Percentiles rank a stretch among this genome's conserved stretches.
Conservation (phyloP, 2,797 vertebrate genomes). For the Prunella strophiata region DNA sequence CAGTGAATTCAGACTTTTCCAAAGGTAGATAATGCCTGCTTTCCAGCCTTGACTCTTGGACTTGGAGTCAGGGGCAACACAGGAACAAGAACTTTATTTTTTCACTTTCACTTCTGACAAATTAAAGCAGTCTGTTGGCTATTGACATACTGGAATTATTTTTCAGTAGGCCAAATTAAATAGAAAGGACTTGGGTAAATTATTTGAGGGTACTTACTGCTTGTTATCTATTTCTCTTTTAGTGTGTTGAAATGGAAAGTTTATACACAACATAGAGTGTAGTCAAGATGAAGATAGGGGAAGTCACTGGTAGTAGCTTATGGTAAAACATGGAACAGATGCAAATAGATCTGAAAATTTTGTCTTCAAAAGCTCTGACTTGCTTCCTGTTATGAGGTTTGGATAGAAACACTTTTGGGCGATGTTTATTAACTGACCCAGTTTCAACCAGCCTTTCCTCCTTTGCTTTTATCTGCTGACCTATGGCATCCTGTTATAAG, state of each 20-base stretch:
- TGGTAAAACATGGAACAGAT: not conserved
- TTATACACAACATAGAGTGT: not conserved
- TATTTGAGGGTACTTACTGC: not conserved
- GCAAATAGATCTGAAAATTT: not conserved
- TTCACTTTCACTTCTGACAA: not conserved
- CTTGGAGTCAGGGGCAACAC: not conserved
- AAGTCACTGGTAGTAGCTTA: not conserved
- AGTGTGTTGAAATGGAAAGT: not conserved
- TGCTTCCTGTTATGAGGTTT: not conserved
- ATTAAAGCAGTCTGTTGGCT: not conserved
- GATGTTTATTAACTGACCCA: not conserved
- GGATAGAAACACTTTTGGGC: not conserved
- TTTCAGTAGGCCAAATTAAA: not conserved
- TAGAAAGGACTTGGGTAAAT: not conserved
- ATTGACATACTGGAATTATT: not conserved
- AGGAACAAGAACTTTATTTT: not conserved
- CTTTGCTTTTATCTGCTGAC: not conserved
- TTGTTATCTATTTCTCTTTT: not conserved
- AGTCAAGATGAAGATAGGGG: not conserved
- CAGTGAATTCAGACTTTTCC: not conserved
- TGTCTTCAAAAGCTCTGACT: not conserved
- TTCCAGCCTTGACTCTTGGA: not conserved
- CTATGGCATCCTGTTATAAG: not conserved
- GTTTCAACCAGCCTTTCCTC: not conserved
- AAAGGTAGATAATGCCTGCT: not conserved